A percentile compares a stretch with the other conserved stretches of the same genome.
phyloP scores from a whole-genome alignment of 92 coral and sea anemone species.

The Zoanthus sociatus region DNA sequence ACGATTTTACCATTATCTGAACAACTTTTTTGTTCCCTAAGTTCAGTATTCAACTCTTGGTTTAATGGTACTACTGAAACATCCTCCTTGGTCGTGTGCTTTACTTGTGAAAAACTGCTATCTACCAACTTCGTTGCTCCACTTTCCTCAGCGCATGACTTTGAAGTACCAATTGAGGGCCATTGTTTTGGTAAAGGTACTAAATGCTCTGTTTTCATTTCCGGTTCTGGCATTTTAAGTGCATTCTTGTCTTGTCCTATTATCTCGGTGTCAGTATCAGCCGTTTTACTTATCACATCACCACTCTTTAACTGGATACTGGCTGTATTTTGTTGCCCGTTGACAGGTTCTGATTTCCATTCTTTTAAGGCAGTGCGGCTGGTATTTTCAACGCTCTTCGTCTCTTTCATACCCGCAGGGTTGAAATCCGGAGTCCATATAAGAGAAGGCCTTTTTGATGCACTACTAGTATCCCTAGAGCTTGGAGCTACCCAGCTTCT shows the following conservation, averaged over 20 bases:
- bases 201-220: not conserved
- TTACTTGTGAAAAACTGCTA: not conserved
- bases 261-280: not conserved
- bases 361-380: not conserved
- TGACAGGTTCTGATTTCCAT: slow-evolving; percentile 22
- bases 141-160: not conserved
- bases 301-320: not conserved
- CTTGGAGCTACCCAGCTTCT: slow-evolving; percentile 69
- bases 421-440: slow-evolving; percentile 55
- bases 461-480: slow-evolving; percentile 15
- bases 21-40: not conserved
- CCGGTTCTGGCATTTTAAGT: not conserved
- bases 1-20: not conserved
- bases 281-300: not conserved
- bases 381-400: not conserved
- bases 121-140: not conserved
- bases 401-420: slow-evolving; percentile 14
- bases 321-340: not conserved
- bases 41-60: not conserved
- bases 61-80: not conserved
- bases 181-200: not conserved
- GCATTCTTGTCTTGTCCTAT: slow-evolving; percentile 2
- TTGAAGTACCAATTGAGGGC: not conserved
- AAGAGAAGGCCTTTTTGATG: slow-evolving; percentile 33
- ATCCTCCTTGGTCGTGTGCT: not conserved